Base-by-base conservation (phyloP, 1,140 invertebrate species). In the Lasioglossum baleicum region DNA sequence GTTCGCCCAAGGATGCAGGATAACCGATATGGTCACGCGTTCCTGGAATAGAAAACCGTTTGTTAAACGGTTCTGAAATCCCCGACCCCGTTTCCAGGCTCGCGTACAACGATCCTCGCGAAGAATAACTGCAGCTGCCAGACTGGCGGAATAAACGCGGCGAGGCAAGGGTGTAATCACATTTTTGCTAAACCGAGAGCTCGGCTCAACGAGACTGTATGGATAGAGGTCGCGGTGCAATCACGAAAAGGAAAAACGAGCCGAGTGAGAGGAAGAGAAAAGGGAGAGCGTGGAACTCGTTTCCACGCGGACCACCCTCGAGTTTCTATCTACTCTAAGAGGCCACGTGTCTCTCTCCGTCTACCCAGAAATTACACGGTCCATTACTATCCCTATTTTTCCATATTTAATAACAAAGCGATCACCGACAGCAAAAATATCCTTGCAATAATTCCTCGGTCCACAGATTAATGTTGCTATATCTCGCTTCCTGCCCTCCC, bases 231-330 rank as follows among this genome's bases (percentile, higher is more conserved):
- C 65, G 31, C 65, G 81, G 53, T 31, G 66, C 48, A 69, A 75
- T 35, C 26, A 42, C 40, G 42, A 61, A 42, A 70, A 73, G 64
- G 31, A 42, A 48, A 40, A 48, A 31, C 51, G 60, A n/a, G 31
- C 26, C 22, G 20, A 61, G 26, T 56, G 61, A 73, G 48, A 74
- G 48, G 53, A 20, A n/a, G 22, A 75, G 22, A 65, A 60, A n/a
- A 40, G 58, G 56, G 44, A 74, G 61, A 74, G 61, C 56, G 66
- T 40, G 42, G 82, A 81, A 81, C 79, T 83, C 31, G 81, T 83
- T 83, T 80, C 71, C 40, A 70, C 66, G 51, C 42, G 48, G 82
- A 81, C 82, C 82, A 83, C 82, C 82, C 79, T 81, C 82, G 60
- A 71, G 71, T 82, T 74, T 68, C 67, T 66, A 70, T 74, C 73